Evolutionary conservation across 1,140 invertebrate species (phyloP), one percentile per base, ranked within the genome.

Genomic region (Drosophila gunungcola): DNA sequence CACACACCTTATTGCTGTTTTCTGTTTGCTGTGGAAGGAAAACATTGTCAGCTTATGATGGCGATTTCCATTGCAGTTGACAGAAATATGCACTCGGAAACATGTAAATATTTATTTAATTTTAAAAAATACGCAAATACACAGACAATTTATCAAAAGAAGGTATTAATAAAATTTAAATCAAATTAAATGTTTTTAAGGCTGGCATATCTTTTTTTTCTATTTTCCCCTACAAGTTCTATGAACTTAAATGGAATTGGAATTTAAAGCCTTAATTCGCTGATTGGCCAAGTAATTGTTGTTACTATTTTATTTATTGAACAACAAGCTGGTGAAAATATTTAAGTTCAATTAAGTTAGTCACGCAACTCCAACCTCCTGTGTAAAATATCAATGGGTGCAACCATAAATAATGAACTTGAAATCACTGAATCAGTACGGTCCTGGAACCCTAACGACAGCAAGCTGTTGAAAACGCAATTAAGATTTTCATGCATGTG

Each of bases 401-500:
- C 36, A 51, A 21, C 9, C 41, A 21, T 38, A 25, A 38, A 41
- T 41, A 46, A 48, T 55, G 34, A n/a, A 25, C 10, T 34, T 29
- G 39, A 34, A 69, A 45, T 52, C 41, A 10, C 6, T 34, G 54
- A 39, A 39, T 32, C 34, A 41, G 38, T 52, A 39, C 34, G 13
- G 32, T 36, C n/a, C 39, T 21, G 42, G 36, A 48, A 27, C 61
- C 48, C 45, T 43, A 74, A 49, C 27, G 39, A 29, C 36, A 41
- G 32, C 32, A 69, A 77, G 43, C 75, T 74, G 54, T 48, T 55
- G 63, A 46, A 84, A 89, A 88, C 80, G 68, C 84, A 88, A 89
- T 88, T 88, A 89, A 90, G 69, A 21, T 78, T 89, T 34, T 12
- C 65, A 52, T 70, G 67, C 79, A 83, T 82, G 63, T 79, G 70